Evolutionary conservation across 2,113 vertebrate genomes (phyloP), one percentile per base, ranked within the genome.

Genomic region (Austrofundulus limnaeus): DNA sequence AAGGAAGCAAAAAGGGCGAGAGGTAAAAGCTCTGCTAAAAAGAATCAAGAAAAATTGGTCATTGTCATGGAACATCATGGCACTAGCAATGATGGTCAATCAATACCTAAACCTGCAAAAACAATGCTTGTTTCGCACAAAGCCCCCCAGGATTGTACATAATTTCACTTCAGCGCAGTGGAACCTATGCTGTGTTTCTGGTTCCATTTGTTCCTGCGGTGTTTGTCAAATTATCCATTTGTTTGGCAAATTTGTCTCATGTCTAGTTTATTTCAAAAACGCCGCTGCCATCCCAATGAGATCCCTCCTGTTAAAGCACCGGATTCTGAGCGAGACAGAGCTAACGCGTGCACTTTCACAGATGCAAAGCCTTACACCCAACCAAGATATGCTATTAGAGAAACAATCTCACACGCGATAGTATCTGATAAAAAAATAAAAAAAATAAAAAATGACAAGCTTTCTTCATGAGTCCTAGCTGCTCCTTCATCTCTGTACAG

Each of bases 31-130:
- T 53, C 24, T 47, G 51, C 47, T 39, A 49, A 54, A 61, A 64
- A 42, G 51, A 74, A 53, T 41, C 21, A 59, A 55, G 58, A 71
- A 72, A 75, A 66, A 74, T 59, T 47, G 61, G 58, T 58, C 82
- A 81, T 55, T 43, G 42, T 52, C 15, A 24, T 66, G 52, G 70
- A 82, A 78, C 82, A 77, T 79, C 75, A 66, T 85, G 76, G 85
- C 84, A 75, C 71, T 69, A 43, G 61, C 73, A 82, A 87, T 86
- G 80, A 81, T 66, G 85, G 66, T 54, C 70, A 58, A 88, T 90
- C 85, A 82, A 83, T 78, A 83, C 88, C 81, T 81, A 52, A 72
- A 70, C 55, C 69, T 6, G 70, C 16, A 68, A 78, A 82, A 82
- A 75, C 74, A 87, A 69, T 83, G 59, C 63, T 78, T 34, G 75